Percentiles rank a stretch among this genome's conserved stretches.
Evolutionary conservation across 2,113 vertebrate genomes (phyloP).

Genomic region (Romanogobio albipinnatus): DNA sequence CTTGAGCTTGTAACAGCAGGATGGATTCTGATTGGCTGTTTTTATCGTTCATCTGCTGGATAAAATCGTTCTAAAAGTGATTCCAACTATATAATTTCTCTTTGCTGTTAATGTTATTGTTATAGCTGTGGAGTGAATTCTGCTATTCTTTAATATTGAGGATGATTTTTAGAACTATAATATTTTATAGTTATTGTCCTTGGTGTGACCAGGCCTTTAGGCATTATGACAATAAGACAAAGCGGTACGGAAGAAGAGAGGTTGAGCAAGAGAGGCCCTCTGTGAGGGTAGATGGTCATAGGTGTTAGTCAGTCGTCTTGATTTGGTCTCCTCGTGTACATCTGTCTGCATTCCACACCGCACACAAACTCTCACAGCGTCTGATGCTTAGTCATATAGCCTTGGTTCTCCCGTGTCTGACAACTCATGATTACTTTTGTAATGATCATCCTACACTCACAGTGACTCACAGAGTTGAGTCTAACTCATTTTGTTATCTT

Average conservation of each 20-base stretch:
- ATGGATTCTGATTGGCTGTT: no score
- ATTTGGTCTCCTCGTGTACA: background rate
- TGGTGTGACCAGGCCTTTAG: no score
- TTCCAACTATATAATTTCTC: no score
- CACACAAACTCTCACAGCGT: slow-evolving; percentile 11
- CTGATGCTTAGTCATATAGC: slow-evolving; percentile 23
- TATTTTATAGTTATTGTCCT: no score
- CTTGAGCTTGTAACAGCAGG: no score
- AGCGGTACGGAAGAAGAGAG: background rate
- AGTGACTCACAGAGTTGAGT: background rate
- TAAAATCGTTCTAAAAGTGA: no score
- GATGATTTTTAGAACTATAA: no score
- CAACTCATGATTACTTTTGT: slow-evolving; percentile 30
- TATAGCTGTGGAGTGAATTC: no score
- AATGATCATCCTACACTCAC: background rate
- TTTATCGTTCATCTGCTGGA: no score
- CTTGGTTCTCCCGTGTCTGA: background rate
- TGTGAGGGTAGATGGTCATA: background rate
- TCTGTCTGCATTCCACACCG: slow-evolving; percentile 10
- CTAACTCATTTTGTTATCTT: slow-evolving; percentile 1
- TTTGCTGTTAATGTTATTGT: no score
- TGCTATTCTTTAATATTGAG: no score
- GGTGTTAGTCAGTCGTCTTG: slow-evolving; percentile 18
- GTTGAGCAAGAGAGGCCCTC: background rate
- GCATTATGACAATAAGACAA: background rate